Evolutionary conservation across 2,888 invertebrate species (phyloP), one percentile per base, ranked within the genome.

Genomic region (Cremastinae sp.): DNA sequence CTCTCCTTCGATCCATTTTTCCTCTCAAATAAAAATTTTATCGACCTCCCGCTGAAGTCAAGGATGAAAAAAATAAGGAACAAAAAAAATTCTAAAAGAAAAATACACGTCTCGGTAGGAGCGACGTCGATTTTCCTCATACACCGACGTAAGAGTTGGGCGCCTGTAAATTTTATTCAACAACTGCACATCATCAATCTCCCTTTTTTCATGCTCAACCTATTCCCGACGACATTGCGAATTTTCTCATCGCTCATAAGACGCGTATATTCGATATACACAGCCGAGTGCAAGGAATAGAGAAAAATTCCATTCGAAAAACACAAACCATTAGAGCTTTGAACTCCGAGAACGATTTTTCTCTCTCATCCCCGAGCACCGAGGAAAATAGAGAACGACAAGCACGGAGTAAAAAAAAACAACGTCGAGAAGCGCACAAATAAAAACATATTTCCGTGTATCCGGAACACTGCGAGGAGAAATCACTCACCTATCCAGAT

Each of bases 401-500:
- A n/a, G 28, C 28, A 28, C 28, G 2, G 28, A n/a, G 28, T 5
- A 28, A 14, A 12, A 47, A 22, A 71, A 53, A 47, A 64, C 51
- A 65, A 64, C 49, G 37, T 53, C 47, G 49, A 55, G 5, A 8
- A 41, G 18, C 45, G 35, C 49, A 43, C 37, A 66, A 58, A 62
- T 12, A 12, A 58, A 66, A 43, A 7, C 47, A 70, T 8, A 41
- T n/a, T n/a, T n/a, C n/a, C n/a, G 2, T 43, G 12, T 12, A 9
- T 12, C 14, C 41, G 41, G 10, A 8, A 41, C 28, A n/a, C 18
- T 14, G 18, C 16, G 37, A 28, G 35, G 43, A 35, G 43, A 20
- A 28, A 8, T 49, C 66, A 74, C 80, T 80, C 77, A 80, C 80
- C 80, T 77, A 80, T 80, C 74, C 78, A 75, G 65, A 80, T 80